Evolutionary conservation across 2,797 vertebrate genomes (phyloP), one percentile per base, ranked within the genome.

Genomic region (Parambassis ranga): DNA sequence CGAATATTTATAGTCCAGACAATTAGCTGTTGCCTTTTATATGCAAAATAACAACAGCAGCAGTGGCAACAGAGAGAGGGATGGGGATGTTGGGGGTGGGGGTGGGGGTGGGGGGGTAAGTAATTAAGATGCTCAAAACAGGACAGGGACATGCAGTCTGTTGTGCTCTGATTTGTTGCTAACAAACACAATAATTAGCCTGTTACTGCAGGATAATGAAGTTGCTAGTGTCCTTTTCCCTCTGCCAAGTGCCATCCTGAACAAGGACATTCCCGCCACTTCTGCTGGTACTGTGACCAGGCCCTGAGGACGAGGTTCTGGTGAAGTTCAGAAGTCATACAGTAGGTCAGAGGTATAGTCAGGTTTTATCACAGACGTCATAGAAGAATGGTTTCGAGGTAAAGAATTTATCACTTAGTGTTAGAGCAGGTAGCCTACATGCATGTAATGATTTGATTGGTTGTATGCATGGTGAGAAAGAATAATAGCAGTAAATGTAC

Each of bases 191-290:
- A 97, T 97, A 98, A 98, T 99, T 98, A 98, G 95, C 93, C 95
- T 97, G 97, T 97, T 96, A 97, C 96, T 98, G 96, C 94, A 91
- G 96, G 96, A 96, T 98, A 98, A 99, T 98, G 97, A 98, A 98
- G 96, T 97, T 95, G 94, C 94, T 90, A 94, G 94, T 95, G 95
- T 97, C 95, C 95, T 95, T 96, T 95, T 95, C 84, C 79, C 74
- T 83, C 83, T 91, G 90, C 91, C 94, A 92, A 90, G 84, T 85
- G 86, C 81, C 87, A 76, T 90, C 87, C 89, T 60, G 66, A 75
- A 70, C 82, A 87, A 87, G 85, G 84, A 89, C 77, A 63, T 75
- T 75, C 71, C 75, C 80, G 74, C 63, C 52, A 26, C 79, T 48
- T 63, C 79, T 67, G 70, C 74, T 70, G 78, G 57, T 46, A 22